Conservation (phyloP, 2,797 vertebrate genomes). For the Fistularia commersonii region DNA sequence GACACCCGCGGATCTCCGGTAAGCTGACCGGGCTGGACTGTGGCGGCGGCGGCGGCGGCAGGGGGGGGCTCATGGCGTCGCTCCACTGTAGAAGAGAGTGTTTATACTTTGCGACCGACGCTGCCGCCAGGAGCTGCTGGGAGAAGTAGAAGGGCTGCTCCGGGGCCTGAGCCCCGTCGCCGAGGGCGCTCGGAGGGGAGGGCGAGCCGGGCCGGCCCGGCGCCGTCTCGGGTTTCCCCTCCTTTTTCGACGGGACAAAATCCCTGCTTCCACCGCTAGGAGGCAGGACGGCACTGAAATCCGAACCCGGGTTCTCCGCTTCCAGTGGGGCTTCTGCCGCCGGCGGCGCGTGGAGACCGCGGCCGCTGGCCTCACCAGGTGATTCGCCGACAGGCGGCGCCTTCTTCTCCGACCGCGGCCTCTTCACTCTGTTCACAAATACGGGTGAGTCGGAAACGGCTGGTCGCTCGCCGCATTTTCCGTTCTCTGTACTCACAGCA, state of each 20-base stretch:
- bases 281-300: too few relatives aligned
- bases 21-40: constrained; percentile 49
- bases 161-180: constrained; percentile 37
- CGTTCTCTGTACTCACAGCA: constrained; percentile 77
- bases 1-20: constrained; percentile 9
- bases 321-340: constrained; percentile 69
- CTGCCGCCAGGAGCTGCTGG: constrained; percentile 36
- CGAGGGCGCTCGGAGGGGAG: neutral
- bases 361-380: neutral
- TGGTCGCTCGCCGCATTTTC: neutral
- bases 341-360: constrained; percentile 1
- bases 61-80: constrained; percentile 24
- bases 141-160: constrained; percentile 57
- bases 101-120: constrained; percentile 26
- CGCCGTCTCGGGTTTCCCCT: neutral
- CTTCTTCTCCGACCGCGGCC: constrained; percentile 32
- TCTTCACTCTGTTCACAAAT: constrained; percentile 35
- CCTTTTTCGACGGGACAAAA: constrained; percentile 58
- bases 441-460: neutral
- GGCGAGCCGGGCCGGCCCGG: constrained; percentile 30
- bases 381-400: neutral
- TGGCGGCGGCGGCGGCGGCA: constrained; percentile 36
- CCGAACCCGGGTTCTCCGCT: constrained; percentile 23
- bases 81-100: constrained; percentile 22
- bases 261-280: constrained; percentile 56